Evolutionary conservation across 1,140 invertebrate species (phyloP), one percentile per base, ranked within the genome.

Genomic region (Sycobia sp.): DNA sequence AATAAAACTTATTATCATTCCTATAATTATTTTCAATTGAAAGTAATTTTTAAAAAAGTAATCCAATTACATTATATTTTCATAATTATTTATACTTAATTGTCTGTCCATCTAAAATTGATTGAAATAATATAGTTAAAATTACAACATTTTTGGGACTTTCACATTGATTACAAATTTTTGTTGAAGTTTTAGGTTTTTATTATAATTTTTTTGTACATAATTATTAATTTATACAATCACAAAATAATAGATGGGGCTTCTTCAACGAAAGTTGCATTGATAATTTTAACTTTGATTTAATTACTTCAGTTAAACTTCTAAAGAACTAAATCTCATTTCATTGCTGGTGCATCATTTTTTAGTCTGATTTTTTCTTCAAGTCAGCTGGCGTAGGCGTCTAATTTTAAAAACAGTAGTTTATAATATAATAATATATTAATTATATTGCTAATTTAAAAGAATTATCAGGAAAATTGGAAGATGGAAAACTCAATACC

Each of bases 401-500:
- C 41, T 56, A 18, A 10, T n/a, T 32, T 34, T 14, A 44, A 49
- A 49, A 29, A 32, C n/a, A 14, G 14, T 10, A 14, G 14, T 7
- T 10, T 9, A n/a, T 39, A 4, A 7, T n/a, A 39, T 39, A n/a
- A 39, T 39, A 39, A 34, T 32, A 32, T 32, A 32, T 32, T 32
- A 32, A 32, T 32, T 7, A 32, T 4, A 32, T 32, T 32, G 11
- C 11, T 7, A 14, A 14, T 18, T 18, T 2, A 36, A 34, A 36
- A 36, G 22, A 9, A 32, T 20, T 20, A 14, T 14, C 2, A 38
- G 56, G 38, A 61, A 43, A 20, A 44, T 13, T 23, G 18, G 49
- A 16, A 39, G 27, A 39, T 16, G 34, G 32, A 55, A 55, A 39
- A 9, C 10, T 61, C 38, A 46, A 39, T 38, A 54, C 23, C 51